Base-by-base conservation (phyloP, 2,888 invertebrate genomes). In the Scaeva pyrastri region DNA sequence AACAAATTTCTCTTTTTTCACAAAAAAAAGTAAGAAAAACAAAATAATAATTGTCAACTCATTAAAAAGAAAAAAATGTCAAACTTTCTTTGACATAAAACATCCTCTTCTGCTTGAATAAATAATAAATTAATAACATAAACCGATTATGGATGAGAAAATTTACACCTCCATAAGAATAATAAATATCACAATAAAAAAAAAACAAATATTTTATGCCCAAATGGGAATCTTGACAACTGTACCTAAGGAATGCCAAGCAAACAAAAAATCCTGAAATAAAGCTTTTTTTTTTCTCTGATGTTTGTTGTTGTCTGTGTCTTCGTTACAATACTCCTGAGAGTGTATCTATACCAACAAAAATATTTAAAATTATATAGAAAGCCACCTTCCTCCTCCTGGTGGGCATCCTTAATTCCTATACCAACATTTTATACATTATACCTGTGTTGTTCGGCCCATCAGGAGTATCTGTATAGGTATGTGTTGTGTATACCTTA, bases 161-260 rank as follows among this genome's bases (percentile, higher is more conserved):
- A 23, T 62, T 41, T 43, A 62, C 60, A 41, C 60, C 21, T 39
- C 41, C 39, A 56, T 31, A 31, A 41, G 41, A 60, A 60, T 60
- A 60, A 60, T 60, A 62, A 21, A 62, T 41, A 41, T 12, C 23
- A 41, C 14, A 23, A 41, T 58, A 62, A 56, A 14, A 60, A 19
- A 50, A 12, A 0, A 50, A 21, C 1, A 11, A 50, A 60, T 39
- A 21, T 19, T 39, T 43, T 7, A 45, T 64, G 21, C 45, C 26
- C 64, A 64, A 64, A 45, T 31, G 64, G 64, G 64, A 64, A 31
- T 48, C 45, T 16, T 64, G 64, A 19, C 45, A 45, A 16, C 26
- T 64, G 62, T 45, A 45, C 31, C 31, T 19, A 11, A 64, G 11
- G 45, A 62, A 45, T 45, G 39, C 36, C 19, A 58, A 2, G 36